phyloP scores from a whole-genome alignment of 1,140 invertebrate species.

The Amphibalanus amphitrite region DNA sequence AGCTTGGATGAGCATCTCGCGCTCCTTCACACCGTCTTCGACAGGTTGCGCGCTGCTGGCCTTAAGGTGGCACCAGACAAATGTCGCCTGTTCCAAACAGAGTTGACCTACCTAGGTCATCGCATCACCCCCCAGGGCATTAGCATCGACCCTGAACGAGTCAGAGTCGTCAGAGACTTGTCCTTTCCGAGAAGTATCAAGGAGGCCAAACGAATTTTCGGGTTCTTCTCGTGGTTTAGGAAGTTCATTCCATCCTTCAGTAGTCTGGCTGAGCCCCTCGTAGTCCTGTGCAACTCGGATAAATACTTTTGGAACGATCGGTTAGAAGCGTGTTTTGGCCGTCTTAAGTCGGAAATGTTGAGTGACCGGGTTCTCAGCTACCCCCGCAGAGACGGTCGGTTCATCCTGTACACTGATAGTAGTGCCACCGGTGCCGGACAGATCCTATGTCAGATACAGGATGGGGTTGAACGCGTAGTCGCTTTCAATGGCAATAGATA shows the following conservation, averaged over 20 bases:
- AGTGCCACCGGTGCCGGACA: no score
- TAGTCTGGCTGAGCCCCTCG: not conserved
- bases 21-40: not conserved
- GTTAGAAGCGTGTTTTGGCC: not conserved
- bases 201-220: not conserved
- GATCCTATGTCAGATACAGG: no score
- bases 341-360: not conserved
- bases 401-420: no score
- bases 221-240: not conserved
- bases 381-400: no score
- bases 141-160: not conserved
- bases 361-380: no score
- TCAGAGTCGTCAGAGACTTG: not conserved
- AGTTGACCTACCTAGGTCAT: not conserved
- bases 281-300: not conserved
- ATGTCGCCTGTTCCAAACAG: not conserved
- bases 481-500: no score
- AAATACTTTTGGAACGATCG: not conserved
- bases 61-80: not conserved
- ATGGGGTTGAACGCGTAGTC: no score
- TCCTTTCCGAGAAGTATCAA: not conserved
- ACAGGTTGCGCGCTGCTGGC: not conserved
- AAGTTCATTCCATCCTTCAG: not conserved
- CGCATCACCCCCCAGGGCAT: not conserved
- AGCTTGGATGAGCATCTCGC: not conserved